Conservation (phyloP, 2,888 invertebrate genomes). For the Zygothrica quintamaculata region DNA sequence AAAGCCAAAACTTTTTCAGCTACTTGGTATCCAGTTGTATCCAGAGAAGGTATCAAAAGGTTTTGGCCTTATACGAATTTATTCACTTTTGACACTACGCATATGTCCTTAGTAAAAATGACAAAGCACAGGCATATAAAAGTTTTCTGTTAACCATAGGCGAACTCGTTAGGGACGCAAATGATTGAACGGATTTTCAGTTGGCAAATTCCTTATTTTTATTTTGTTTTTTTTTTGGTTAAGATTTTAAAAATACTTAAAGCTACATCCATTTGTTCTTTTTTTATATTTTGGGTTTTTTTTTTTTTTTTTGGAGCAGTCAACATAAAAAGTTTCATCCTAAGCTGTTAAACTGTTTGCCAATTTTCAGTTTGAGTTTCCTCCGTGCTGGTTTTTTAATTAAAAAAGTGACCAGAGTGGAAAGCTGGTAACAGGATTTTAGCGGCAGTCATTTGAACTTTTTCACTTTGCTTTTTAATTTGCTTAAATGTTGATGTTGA, state of each 20-base stretch:
- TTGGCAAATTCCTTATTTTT: too few species aligned
- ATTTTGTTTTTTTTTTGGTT: conserved; percentile 14
- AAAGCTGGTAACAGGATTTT: conserved; percentile 54
- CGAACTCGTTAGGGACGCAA: conserved; percentile 24
- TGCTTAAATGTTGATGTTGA: too few species aligned
- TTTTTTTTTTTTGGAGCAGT: conserved; percentile 1
- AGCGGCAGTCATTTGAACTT: conserved; percentile 57
- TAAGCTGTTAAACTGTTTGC: conserved; percentile 62
- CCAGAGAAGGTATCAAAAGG: too few species aligned
- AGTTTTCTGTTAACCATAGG: conserved; percentile 31
- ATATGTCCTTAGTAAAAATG: conserved; percentile 62
- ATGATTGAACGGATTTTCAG: conserved; percentile 67
- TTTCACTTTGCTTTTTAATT: conserved; percentile 41
- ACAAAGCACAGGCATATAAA: conserved; percentile 61
- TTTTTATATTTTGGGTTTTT: too few species aligned
- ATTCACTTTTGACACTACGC: conserved; percentile 46
- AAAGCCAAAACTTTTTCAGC: conserved; percentile 46
- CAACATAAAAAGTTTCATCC: conserved; percentile 37
- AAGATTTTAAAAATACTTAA: conserved; percentile 41
- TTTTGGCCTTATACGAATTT: not conserved
- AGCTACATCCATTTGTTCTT: too few species aligned
- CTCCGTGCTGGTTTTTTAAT: conserved; percentile 58
- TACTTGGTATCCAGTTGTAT: conserved; percentile 33
- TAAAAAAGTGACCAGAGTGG: conserved; percentile 65
- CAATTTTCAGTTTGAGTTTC: conserved; percentile 26